A percentile compares a stretch with the other conserved stretches of the same genome.
Evolutionary conservation across 2,888 invertebrate species (phyloP).

Genomic region (Crepidodera aurea): DNA sequence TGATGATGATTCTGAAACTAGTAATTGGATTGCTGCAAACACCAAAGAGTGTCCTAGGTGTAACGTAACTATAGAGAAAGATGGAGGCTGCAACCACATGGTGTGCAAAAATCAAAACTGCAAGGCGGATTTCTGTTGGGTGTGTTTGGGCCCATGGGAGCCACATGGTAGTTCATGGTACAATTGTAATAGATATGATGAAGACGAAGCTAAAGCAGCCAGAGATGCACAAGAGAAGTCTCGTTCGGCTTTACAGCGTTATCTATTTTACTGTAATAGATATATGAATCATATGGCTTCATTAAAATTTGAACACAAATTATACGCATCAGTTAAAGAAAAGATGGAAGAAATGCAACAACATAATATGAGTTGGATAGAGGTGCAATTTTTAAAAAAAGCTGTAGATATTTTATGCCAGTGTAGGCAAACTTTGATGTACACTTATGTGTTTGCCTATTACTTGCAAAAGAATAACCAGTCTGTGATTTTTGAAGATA

Average conservation of each 20-base stretch:
- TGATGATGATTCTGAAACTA: slow-evolving; percentile 98
- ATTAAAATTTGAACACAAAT: slow-evolving; percentile 95
- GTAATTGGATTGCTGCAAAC: slow-evolving; percentile 99
- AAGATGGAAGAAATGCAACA: slow-evolving; percentile 99
- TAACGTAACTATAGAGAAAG: slow-evolving; percentile 95
- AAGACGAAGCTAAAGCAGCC: slow-evolving; percentile 95
- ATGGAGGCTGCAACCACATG: slow-evolving; percentile 99
- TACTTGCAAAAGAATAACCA: slow-evolving; percentile 98
- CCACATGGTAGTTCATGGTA: slow-evolving; percentile 99
- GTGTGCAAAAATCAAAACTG: slow-evolving; percentile 97
- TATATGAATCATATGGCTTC: slow-evolving; percentile 99
- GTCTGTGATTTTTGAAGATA: slow-evolving; percentile 98
- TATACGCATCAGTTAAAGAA: slow-evolving; percentile 93
- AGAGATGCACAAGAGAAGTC: slow-evolving; percentile 95
- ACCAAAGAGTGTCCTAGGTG: slow-evolving; percentile 99
- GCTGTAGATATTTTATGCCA: slow-evolving; percentile 97
- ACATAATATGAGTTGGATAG: slow-evolving; percentile 99
- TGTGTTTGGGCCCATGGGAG: slow-evolving; percentile 98
- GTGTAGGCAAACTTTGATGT: slow-evolving; percentile 98
- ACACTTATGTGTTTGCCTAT: slow-evolving; percentile 99
- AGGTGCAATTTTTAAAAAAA: slow-evolving; percentile 98
- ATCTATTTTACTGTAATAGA: slow-evolving; percentile 97
- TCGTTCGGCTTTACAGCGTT: slow-evolving; percentile 92
- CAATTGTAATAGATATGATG: slow-evolving; percentile 95
- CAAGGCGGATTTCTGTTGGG: slow-evolving; percentile 99